A percentile compares a stretch with the other conserved stretches of the same genome.
Evolutionary conservation across 2,113 vertebrate species (phyloP).

Genomic region (Pollachius pollachius): DNA sequence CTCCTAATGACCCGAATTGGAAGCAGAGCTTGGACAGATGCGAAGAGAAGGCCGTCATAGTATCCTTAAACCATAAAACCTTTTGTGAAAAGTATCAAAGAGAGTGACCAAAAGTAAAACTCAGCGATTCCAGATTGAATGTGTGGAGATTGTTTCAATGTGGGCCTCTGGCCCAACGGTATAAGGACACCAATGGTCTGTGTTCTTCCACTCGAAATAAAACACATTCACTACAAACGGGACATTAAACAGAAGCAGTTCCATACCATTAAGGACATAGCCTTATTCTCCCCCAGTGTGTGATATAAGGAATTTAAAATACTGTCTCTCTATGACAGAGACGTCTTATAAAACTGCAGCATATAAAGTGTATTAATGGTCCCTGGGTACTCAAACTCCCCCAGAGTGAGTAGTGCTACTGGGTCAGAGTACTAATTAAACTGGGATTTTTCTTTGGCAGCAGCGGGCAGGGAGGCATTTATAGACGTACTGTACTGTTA

Average conservation of each 20-base stretch:
- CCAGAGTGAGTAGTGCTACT: constrained; percentile 22
- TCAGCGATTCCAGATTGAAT: constrained; percentile 34
- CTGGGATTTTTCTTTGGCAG: constrained; percentile 11
- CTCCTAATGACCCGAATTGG: constrained; percentile 28
- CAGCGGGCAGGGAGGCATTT: constrained; percentile 28
- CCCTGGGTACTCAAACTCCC: constrained; percentile 23
- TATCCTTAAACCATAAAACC: constrained; percentile 37
- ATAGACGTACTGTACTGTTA: constrained; percentile 23
- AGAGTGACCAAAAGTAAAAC: not conserved
- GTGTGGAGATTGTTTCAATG: constrained; percentile 39
- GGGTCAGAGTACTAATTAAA: constrained; percentile 46
- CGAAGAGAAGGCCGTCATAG: constrained; percentile 25
- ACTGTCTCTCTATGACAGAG: constrained; percentile 12
- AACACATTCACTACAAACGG: constrained; percentile 19
- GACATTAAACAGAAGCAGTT: constrained; percentile 19
- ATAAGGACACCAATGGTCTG: constrained; percentile 40
- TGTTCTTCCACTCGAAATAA: constrained; percentile 35
- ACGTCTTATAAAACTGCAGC: constrained; percentile 29
- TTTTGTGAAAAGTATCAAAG: constrained; percentile 42
- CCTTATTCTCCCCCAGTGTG: constrained; percentile 13
- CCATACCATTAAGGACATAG: constrained; percentile 17
- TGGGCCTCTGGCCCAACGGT: constrained; percentile 9
- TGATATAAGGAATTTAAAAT: constrained; percentile 27
- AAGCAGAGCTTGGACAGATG: constrained; percentile 25
- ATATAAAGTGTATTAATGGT: constrained; percentile 45